Conservation (phyloP, 1,140 invertebrate species). For the Samia ricini region DNA sequence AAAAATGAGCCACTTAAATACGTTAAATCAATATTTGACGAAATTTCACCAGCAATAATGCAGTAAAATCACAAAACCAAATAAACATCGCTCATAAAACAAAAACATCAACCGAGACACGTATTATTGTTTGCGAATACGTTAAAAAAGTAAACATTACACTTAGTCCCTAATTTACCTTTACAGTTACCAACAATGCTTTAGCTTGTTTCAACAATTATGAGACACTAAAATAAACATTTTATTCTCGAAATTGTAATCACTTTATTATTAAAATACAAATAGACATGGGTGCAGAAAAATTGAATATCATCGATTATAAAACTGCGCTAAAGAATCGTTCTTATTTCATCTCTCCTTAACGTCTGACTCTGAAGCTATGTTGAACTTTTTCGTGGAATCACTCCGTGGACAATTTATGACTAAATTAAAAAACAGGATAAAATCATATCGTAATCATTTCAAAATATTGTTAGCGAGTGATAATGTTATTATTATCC, state of each 20-base stretch:
- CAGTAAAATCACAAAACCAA: background rate
- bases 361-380: no score
- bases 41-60: background rate
- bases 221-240: background rate
- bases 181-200: background rate
- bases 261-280: background rate
- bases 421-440: no score
- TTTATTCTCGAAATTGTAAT: conserved; percentile 6
- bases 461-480: no score
- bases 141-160: conserved; percentile 3
- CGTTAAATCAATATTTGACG: conserved; percentile 3
- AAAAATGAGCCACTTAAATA: background rate
- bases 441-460: no score
- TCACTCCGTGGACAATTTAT: no score
- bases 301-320: no score
- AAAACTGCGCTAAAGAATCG: no score
- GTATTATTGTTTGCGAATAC: background rate
- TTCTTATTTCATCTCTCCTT: no score
- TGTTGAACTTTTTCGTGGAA: no score
- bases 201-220: conserved; percentile 1
- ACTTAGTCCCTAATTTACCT: conserved; percentile 1
- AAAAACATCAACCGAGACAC: conserved; percentile 6
- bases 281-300: no score
- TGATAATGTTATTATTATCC: no score
- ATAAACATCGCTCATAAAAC: background rate